A percentile compares a stretch with the other conserved stretches of the same genome.
Conservation (phyloP, 2,797 vertebrate genomes). For the Varecia variegata region DNA sequence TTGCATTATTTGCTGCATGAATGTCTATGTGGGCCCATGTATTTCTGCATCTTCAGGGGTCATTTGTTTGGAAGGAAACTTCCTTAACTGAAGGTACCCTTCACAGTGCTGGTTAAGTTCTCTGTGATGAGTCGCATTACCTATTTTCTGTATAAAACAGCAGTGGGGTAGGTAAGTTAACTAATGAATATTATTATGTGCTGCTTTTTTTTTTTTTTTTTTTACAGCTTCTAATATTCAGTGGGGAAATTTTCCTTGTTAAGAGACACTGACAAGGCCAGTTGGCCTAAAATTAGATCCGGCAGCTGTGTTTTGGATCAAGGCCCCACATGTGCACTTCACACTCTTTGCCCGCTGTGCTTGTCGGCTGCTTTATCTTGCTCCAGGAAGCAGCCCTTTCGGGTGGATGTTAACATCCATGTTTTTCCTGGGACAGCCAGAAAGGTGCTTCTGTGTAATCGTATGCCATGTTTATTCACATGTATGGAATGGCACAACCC, state of each 20-base stretch:
- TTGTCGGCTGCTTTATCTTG: constrained; percentile 55
- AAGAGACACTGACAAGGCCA: constrained; percentile 76
- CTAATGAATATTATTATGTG: constrained; percentile 65
- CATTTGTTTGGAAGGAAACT: constrained; percentile 12
- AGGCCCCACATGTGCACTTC: constrained; percentile 73
- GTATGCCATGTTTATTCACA: background rate
- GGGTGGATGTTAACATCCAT: constrained; percentile 59
- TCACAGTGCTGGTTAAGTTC: background rate
- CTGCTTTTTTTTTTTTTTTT: background rate
- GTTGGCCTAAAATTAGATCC: constrained; percentile 76
- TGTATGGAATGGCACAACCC: background rate
- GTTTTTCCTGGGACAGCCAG: constrained; percentile 40
- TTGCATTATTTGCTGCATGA: background rate
- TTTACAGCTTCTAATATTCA: constrained; percentile 68
- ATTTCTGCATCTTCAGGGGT: background rate
- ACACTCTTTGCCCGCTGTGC: constrained; percentile 33
- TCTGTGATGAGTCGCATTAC: background rate
- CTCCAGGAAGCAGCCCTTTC: constrained; percentile 64
- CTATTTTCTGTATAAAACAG: constrained; percentile 38
- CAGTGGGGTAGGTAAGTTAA: constrained; percentile 51
- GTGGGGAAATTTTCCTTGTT: constrained; percentile 69
- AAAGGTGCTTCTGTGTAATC: constrained; percentile 42
- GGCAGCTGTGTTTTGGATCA: constrained; percentile 74
- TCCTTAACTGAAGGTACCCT: background rate
- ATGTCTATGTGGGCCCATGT: background rate